phyloP scores from a whole-genome alignment of 2,797 vertebrate species.

The Myotis findleyi region DNA sequence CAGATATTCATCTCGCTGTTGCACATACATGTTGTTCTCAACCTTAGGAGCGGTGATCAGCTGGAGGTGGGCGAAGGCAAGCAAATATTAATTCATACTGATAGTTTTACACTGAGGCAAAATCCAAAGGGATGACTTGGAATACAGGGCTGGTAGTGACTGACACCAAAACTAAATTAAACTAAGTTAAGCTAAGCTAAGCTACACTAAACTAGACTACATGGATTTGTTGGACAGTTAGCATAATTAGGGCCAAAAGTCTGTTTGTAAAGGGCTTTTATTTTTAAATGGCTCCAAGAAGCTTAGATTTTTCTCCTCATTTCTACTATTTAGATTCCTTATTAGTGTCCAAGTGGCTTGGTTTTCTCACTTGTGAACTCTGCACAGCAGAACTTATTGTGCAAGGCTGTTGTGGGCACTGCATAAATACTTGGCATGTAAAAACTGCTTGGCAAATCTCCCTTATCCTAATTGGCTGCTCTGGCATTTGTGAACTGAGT shows the following conservation, averaged over 20 bases:
- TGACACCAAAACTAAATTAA: neutral
- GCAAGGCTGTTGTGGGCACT: neutral
- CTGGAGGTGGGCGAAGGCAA: conserved; percentile 86
- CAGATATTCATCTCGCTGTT: conserved; percentile 97
- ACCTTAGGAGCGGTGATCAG: conserved; percentile 94
- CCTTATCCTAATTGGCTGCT: neutral
- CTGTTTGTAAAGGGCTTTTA: neutral
- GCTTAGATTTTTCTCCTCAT: neutral
- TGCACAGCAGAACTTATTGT: conserved; percentile 8
- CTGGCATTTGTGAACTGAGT: neutral
- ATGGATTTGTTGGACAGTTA: neutral
- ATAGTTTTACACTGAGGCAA: neutral
- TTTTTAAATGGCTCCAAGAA: neutral
- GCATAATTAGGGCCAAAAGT: neutral
- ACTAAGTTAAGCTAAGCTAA: neutral
- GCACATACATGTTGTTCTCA: conserved; percentile 95
- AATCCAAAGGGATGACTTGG: neutral
- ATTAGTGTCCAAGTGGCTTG: neutral
- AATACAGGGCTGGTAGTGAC: neutral
- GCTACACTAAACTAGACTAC: neutral
- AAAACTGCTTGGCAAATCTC: neutral
- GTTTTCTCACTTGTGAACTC: neutral
- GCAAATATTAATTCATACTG: conserved; percentile 68
- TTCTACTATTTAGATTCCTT: conserved; percentile 18
- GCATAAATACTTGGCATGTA: neutral